These are phyloP conservation scores for Syrphus vitripennis DNA, from an alignment of 2,888 invertebrate genomes.

Conservation along the genomic window DNA sequence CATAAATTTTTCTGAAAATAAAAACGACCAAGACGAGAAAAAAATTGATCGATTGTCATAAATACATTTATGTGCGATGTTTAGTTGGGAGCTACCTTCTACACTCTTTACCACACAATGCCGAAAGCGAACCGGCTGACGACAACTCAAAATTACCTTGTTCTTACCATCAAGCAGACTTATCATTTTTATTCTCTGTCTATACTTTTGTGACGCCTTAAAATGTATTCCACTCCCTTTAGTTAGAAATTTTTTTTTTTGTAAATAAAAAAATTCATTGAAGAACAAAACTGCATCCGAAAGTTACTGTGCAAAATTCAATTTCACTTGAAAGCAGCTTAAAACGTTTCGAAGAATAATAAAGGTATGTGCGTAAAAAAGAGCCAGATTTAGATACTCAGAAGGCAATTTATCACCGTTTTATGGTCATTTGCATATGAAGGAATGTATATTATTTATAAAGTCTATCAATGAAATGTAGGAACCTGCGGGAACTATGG, in stretches of 20 bases:
- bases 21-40: slow-evolving; percentile 44
- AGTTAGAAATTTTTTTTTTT: slow-evolving; percentile 43
- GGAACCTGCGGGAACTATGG: slow-evolving; percentile 6
- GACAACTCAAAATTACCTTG: slow-evolving; percentile 48
- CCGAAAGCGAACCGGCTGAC: not conserved
- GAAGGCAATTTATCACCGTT: slow-evolving; percentile 52
- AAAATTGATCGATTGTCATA: slow-evolving; percentile 62
- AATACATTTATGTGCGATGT: slow-evolving; percentile 29
- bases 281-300: slow-evolving; percentile 41
- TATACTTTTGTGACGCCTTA: slow-evolving; percentile 26
- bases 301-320: slow-evolving; percentile 46
- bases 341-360: slow-evolving; percentile 32
- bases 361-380: not conserved
- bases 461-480: not conserved
- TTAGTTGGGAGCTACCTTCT: not conserved
- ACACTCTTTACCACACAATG: slow-evolving; percentile 7
- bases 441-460: slow-evolving; percentile 30
- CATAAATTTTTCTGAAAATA: slow-evolving; percentile 62
- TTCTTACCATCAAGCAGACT: slow-evolving; percentile 5
- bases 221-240: slow-evolving; percentile 53
- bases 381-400: slow-evolving; percentile 57
- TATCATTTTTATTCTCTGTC: not conserved
- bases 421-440: slow-evolving; percentile 42
- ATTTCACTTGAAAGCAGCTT: slow-evolving; percentile 46
- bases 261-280: slow-evolving; percentile 53